A percentile compares a stretch with the other conserved stretches of the same genome.
These are phyloP conservation scores for Cabera pusaria DNA, from an alignment of 2,888 invertebrate genomes.

Conservation along the genomic window DNA sequence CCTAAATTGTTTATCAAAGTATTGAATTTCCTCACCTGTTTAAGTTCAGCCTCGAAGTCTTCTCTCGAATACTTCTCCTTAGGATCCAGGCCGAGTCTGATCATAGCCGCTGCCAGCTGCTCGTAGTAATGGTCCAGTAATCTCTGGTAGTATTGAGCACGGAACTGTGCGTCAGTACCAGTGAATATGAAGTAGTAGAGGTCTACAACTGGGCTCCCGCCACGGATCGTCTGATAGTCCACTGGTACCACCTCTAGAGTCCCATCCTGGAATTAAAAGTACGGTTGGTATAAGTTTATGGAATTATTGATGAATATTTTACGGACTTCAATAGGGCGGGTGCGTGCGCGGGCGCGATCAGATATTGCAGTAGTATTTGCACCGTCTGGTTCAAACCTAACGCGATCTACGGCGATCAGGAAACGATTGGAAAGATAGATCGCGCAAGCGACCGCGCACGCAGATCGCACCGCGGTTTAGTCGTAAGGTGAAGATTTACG, in stretches of 20 bases:
- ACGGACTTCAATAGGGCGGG: too few relatives aligned
- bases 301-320: too few relatives aligned
- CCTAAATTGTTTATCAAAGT: not conserved
- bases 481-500: too few relatives aligned
- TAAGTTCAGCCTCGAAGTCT: slow-evolving; percentile 48
- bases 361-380: too few relatives aligned
- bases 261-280: slow-evolving; percentile 54
- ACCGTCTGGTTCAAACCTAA: too few relatives aligned
- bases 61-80: slow-evolving; percentile 45
- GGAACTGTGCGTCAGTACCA: slow-evolving; percentile 56
- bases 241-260: slow-evolving; percentile 45
- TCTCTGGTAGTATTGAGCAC: slow-evolving; percentile 35
- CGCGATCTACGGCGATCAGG: too few relatives aligned
- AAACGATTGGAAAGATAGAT: too few relatives aligned
- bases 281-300: too few relatives aligned
- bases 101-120: slow-evolving; percentile 40
- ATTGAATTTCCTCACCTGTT: slow-evolving; percentile 38
- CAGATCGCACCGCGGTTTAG: too few relatives aligned
- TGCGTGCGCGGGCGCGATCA: too few relatives aligned
- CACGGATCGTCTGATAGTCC: slow-evolving; percentile 59
- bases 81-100: slow-evolving; percentile 40
- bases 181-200: slow-evolving; percentile 60
- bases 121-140: slow-evolving; percentile 41
- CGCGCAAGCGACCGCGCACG: too few relatives aligned
- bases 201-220: slow-evolving; percentile 50